These are phyloP conservation scores for Anguilla megastoma DNA, from an alignment of 2,797 vertebrate species.

Conservation along the genomic window DNA sequence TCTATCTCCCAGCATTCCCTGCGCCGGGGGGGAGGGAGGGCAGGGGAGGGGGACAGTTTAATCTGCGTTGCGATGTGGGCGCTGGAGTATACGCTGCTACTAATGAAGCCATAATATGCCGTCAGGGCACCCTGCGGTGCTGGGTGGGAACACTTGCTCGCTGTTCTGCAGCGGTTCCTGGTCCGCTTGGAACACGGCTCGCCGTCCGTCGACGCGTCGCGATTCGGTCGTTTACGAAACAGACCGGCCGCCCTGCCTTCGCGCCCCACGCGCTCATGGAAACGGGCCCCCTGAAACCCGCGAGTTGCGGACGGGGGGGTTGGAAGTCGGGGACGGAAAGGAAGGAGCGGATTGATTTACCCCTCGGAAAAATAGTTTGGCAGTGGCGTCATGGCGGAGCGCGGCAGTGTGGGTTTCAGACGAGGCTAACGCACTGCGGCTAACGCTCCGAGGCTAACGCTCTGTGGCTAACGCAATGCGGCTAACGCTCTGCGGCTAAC, in stretches of 20 bases:
- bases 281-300: not conserved
- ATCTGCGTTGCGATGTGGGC: not conserved
- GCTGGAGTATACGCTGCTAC: not conserved
- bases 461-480: not conserved
- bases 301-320: not conserved
- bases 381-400: slow-evolving; percentile 11
- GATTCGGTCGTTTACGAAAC: not conserved
- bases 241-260: not conserved
- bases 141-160: not conserved
- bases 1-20: slow-evolving; percentile 44
- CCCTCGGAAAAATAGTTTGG: slow-evolving; percentile 16
- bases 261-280: not conserved
- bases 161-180: not conserved
- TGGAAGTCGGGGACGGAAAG: not conserved
- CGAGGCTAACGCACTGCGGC: no score
- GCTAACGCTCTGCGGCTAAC: not conserved
- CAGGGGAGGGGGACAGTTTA: not conserved
- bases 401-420: slow-evolving; percentile 6
- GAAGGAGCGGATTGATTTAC: slow-evolving; percentile 15
- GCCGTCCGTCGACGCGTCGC: not conserved
- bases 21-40: not conserved
- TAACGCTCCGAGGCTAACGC: not conserved
- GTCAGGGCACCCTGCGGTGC: not conserved
- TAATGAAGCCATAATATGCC: not conserved
- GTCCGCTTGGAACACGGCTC: not conserved